phyloP scores from a whole-genome alignment of 2,113 vertebrate genomes.

The Hiodon tergisus region DNA sequence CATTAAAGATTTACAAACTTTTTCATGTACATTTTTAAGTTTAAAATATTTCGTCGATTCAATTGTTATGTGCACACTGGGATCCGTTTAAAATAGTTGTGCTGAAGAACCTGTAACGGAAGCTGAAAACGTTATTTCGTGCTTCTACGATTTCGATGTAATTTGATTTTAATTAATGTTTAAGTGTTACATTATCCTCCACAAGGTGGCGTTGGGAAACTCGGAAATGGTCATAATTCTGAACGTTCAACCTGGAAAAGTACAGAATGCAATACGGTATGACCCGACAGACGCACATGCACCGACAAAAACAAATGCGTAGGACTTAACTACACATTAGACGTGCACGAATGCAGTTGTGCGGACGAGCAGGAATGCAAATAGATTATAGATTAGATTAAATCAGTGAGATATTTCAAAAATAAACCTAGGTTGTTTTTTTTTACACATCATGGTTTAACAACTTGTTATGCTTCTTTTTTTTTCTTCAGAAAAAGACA shows the following conservation, averaged over 20 bases:
- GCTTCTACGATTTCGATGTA: no score
- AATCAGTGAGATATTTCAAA: background rate
- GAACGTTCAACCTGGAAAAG: conserved; percentile 24
- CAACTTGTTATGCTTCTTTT: background rate
- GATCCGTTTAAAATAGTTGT: no score
- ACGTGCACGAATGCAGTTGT: background rate
- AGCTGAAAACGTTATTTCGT: no score
- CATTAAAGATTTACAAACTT: no score
- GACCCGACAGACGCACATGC: conserved; percentile 3
- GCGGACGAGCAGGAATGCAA: no score
- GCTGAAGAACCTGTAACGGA: no score
- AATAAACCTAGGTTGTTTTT: background rate
- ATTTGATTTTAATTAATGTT: no score
- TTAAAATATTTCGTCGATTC: no score
- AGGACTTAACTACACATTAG: background rate
- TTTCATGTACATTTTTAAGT: no score
- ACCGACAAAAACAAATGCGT: background rate
- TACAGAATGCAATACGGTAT: conserved; percentile 1
- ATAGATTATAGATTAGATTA: background rate
- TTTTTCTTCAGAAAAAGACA: no score
- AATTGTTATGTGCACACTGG: no score
- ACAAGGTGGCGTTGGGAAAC: conserved; percentile 20
- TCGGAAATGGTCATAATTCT: conserved; percentile 11
- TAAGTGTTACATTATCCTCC: background rate
- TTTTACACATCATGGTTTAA: background rate